Percentiles rank a stretch among this genome's conserved stretches.
These are phyloP conservation scores for Drosophila mimetica DNA, from an alignment of 2,888 invertebrate species.

Conservation along the genomic window DNA sequence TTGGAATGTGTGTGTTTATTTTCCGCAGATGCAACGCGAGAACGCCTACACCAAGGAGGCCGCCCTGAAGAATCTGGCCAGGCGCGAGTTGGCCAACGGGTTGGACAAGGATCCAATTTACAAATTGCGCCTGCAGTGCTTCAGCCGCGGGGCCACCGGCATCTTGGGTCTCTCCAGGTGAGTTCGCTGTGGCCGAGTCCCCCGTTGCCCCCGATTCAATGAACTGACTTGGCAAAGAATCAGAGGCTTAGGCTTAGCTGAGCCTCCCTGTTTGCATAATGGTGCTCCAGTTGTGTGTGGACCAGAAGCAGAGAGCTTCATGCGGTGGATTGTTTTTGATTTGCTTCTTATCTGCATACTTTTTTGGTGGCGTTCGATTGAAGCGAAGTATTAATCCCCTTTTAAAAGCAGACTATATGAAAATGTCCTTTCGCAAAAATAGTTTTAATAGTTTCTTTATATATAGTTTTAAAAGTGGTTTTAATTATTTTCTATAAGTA, in stretches of 20 bases:
- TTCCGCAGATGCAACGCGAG: constrained; percentile 71
- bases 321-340: constrained; percentile 9
- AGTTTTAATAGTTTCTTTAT: no score
- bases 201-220: background rate
- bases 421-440: background rate
- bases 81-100: constrained; percentile 88
- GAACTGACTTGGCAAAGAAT: constrained; percentile 11
- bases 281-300: constrained; percentile 11
- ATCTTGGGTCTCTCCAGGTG: constrained; percentile 95
- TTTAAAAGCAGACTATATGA: background rate
- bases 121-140: constrained; percentile 92
- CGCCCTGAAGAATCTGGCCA: constrained; percentile 91
- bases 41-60: constrained; percentile 87
- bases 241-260: background rate
- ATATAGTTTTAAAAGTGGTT: no score
- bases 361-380: background rate
- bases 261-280: constrained; percentile 35
- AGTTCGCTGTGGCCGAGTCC: constrained; percentile 59
- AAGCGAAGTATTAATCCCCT: background rate
- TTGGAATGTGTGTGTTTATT: background rate
- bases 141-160: constrained; percentile 93
- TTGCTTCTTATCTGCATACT: constrained; percentile 14
- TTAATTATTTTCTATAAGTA: no score
- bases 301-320: background rate
- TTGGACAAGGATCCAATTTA: constrained; percentile 91